Evolutionary conservation across 2,113 vertebrate species (phyloP).

Genomic region (Phasianus colchicus): DNA sequence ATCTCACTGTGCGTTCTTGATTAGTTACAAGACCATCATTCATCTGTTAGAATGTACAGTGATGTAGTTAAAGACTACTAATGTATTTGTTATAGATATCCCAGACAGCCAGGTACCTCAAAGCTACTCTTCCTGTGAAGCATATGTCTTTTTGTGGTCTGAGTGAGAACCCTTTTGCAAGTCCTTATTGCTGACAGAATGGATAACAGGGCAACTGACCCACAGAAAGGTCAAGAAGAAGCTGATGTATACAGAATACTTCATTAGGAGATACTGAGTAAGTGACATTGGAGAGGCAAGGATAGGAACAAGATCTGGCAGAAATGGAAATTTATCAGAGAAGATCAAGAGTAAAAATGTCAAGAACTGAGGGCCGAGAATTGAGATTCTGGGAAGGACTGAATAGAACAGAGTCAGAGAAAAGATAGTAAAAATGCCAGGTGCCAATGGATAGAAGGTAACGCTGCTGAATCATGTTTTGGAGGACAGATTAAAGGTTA

Average conservation of each 20-base stretch:
- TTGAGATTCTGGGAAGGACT: background rate
- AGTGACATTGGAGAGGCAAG: background rate
- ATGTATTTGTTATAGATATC: background rate
- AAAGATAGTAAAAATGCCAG: background rate
- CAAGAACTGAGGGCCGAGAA: background rate
- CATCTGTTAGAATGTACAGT: background rate
- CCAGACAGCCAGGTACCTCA: background rate
- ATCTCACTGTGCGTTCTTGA: background rate
- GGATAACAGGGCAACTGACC: background rate
- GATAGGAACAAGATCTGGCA: background rate
- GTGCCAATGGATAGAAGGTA: background rate
- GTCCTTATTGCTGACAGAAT: background rate
- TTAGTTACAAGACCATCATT: background rate
- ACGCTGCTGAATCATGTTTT: background rate
- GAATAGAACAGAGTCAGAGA: background rate
- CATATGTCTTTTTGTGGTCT: background rate
- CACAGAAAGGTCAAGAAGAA: background rate
- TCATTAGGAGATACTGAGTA: background rate
- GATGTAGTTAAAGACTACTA: background rate
- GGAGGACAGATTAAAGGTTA: background rate
- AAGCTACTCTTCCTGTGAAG: background rate
- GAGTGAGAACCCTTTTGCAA: background rate
- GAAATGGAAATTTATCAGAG: background rate
- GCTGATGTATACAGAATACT: rapidly evolving
- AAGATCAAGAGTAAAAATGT: background rate